Percentiles rank a stretch among this genome's conserved stretches.
These are phyloP conservation scores for Drosophila pegasa DNA, from an alignment of 2,888 invertebrate genomes.

Conservation along the genomic window DNA sequence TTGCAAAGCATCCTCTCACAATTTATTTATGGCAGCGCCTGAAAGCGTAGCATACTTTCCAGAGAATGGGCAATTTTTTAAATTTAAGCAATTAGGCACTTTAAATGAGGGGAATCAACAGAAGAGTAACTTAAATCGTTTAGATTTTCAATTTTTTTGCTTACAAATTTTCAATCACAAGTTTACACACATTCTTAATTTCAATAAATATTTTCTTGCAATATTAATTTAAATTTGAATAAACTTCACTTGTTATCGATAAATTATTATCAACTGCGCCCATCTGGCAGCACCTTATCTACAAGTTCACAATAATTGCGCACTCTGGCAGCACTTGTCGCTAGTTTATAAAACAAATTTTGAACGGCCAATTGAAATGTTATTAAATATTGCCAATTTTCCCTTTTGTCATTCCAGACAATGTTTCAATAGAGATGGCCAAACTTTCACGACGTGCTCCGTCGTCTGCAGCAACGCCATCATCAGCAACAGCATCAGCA, in stretches of 20 bases:
- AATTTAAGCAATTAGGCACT: not conserved
- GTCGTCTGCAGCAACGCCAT: conserved; percentile 78
- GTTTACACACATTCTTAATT: no score
- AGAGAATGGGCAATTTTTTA: not conserved
- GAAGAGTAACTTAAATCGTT: not conserved
- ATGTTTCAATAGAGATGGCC: conserved; percentile 85
- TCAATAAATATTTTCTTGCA: not conserved
- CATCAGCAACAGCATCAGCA: conserved; percentile 62
- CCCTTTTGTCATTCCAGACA: conserved; percentile 72
- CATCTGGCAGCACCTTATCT: not conserved
- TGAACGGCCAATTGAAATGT: conserved; percentile 4
- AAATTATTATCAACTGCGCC: not conserved
- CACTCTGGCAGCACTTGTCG: not conserved
- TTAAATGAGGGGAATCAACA: not conserved
- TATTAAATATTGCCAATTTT: not conserved
- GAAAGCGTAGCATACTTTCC: conserved; percentile 30
- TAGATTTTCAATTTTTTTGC: no score
- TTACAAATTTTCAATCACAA: no score
- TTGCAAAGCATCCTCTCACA: not conserved
- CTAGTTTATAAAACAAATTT: not conserved
- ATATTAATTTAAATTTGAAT: not conserved
- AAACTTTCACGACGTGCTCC: conserved; percentile 85
- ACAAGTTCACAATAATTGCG: not conserved
- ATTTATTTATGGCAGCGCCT: conserved; percentile 32
- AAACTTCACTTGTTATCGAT: not conserved